Evolutionary conservation across 2,888 invertebrate genomes (phyloP), one percentile per base, ranked within the genome.

Genomic region (Hanleya hanleyi): DNA sequence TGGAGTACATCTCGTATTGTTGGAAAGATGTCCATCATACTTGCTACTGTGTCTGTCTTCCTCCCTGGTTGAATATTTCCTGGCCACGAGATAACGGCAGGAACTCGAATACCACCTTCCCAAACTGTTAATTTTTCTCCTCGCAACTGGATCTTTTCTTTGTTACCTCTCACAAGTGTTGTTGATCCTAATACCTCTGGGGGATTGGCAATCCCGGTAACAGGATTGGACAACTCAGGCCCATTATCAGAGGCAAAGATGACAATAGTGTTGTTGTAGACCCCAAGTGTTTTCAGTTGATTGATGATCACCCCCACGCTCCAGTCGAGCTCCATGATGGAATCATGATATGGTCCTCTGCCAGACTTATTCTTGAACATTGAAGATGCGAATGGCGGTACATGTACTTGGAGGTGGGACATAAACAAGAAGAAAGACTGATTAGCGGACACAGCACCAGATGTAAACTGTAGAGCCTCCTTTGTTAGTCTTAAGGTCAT

Each of bases 181-280:
- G 35, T 64, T 18, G 64, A 64, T 5, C 64, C 64, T 6, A 9
- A 18, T 26, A 36, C 26, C 3, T 36, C 35, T 7, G 18, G 35
- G 1, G 38, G 35, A 37, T 36, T 4, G 18, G 15, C 18, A 12
- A 29, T 18, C 29, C 29, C 29, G 18, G 64, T 64, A 35, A 22
- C 35, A 64, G 73, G 73, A 49, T 74, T 64, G 37, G 69, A 71
- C 9, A 64, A 35, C 15, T 61, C 65, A 50, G 70, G 71, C 22
- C 74, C 71, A 72, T 74, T 77, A 50, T 77, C 74, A 4, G 77
- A 77, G 5, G 72, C 37, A 66, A 77, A 77, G 12, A 74, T 72
- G 6, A 72, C 65, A 1, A 72, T 12, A 2, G 77, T 77, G 35
- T 74, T 64, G 29, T 70, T 57, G 22, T 67, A 37, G 18, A 77